These are phyloP conservation scores for Gracilinanus agilis DNA, from an alignment of 2,113 vertebrate species.

Conservation along the genomic window DNA sequence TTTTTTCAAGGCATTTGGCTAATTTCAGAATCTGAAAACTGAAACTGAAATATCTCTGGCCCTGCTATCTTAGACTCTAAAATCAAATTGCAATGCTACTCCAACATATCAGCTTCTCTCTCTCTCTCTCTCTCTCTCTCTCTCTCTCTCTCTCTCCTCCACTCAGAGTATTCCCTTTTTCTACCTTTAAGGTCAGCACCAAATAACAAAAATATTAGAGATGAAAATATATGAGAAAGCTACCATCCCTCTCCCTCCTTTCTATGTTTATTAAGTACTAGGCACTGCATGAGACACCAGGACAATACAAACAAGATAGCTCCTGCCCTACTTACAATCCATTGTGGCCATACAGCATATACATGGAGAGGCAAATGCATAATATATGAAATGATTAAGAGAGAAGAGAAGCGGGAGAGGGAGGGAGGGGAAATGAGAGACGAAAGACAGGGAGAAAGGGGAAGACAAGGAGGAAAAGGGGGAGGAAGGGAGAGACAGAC, in stretches of 20 bases:
- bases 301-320: neutral
- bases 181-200: neutral
- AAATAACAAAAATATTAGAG: neutral
- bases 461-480: too few relatives aligned
- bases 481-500: neutral
- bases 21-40: constrained; percentile 41
- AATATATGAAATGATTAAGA: neutral
- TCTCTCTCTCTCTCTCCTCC: neutral
- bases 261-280: neutral
- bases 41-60: constrained; percentile 33
- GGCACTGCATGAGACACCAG: neutral
- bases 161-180: constrained; percentile 14
- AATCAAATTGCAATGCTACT: neutral
- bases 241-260: neutral
- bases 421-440: neutral
- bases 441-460: neutral
- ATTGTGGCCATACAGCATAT: neutral
- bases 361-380: neutral
- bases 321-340: neutral
- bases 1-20: neutral
- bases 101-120: neutral
- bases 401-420: too few relatives aligned
- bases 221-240: constrained; percentile 12
- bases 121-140: too few relatives aligned
- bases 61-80: constrained; percentile 20